These are phyloP conservation scores for Aporophyla nigra DNA, from an alignment of 2,888 invertebrate genomes.

Conservation along the genomic window DNA sequence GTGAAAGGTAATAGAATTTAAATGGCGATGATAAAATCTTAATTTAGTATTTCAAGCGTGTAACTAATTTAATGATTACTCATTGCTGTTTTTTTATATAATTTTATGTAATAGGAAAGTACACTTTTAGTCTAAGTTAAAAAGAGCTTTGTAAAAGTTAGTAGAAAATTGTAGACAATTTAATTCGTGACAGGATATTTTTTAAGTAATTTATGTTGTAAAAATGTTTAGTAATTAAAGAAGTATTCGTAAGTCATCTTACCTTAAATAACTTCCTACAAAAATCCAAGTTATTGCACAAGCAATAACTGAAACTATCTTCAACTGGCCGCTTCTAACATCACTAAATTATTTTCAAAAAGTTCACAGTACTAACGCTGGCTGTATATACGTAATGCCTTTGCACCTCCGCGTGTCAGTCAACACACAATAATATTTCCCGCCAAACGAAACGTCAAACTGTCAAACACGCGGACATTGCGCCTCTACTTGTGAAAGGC, in stretches of 20 bases:
- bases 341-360: slow-evolving; percentile 80
- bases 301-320: slow-evolving; percentile 86
- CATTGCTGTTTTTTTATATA: background rate
- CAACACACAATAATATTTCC: slow-evolving; percentile 81
- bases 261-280: slow-evolving; percentile 81
- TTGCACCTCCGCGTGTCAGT: slow-evolving; percentile 68
- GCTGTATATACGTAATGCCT: slow-evolving; percentile 70
- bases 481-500: slow-evolving; percentile 87
- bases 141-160: background rate
- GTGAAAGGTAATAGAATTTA: slow-evolving; percentile 24
- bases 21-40: background rate
- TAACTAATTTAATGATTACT: background rate
- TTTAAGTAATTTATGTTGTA: background rate
- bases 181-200: background rate
- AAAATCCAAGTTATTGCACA: slow-evolving; percentile 88
- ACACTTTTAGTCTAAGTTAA: background rate
- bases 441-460: slow-evolving; percentile 90
- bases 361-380: slow-evolving; percentile 75
- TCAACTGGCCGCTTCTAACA: slow-evolving; percentile 84
- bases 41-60: background rate
- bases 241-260: slow-evolving; percentile 61
- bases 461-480: slow-evolving; percentile 87
- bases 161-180: background rate
- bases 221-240: slow-evolving; percentile 6
- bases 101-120: background rate